Evolutionary conservation across 2,113 vertebrate genomes (phyloP).

Genomic region (Salvelinus sp.): DNA sequence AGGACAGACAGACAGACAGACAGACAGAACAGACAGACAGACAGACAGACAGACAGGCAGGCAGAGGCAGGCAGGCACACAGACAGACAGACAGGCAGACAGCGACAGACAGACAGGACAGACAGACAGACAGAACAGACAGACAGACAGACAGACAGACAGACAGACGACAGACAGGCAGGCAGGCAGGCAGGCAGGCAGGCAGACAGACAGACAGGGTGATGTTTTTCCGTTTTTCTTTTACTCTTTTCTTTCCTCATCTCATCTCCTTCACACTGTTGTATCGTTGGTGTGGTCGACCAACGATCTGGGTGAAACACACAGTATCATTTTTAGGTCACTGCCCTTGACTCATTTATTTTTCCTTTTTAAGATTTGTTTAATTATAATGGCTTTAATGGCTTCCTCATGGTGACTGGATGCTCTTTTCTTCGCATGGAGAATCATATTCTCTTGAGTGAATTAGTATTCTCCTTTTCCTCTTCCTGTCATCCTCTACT

Average conservation of each 20-base stretch:
- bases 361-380: slow-evolving; percentile 80
- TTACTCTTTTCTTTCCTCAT: not conserved
- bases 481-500: not conserved
- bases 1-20: not conserved
- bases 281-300: not conserved
- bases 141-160: too few species aligned
- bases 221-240: not conserved
- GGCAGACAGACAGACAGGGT: slow-evolving; percentile 7
- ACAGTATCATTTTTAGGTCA: slow-evolving; percentile 85
- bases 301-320: not conserved
- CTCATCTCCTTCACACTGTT: not conserved
- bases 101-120: too few species aligned
- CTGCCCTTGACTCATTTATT: slow-evolving; percentile 89
- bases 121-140: too few species aligned
- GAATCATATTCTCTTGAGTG: slow-evolving; percentile 90
- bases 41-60: too few species aligned
- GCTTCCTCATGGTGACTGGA: slow-evolving; percentile 90
- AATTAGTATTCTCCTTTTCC: slow-evolving; percentile 90
- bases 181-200: too few species aligned
- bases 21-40: too few species aligned
- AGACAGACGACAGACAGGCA: too few species aligned
- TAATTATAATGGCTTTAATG: slow-evolving; percentile 92
- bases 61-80: too few species aligned
- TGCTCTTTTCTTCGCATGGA: slow-evolving; percentile 80
- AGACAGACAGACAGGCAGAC: too few species aligned